Evolutionary conservation across 2,888 invertebrate genomes (phyloP), one percentile per base, ranked within the genome.

Genomic region (Saturnia japonica): DNA sequence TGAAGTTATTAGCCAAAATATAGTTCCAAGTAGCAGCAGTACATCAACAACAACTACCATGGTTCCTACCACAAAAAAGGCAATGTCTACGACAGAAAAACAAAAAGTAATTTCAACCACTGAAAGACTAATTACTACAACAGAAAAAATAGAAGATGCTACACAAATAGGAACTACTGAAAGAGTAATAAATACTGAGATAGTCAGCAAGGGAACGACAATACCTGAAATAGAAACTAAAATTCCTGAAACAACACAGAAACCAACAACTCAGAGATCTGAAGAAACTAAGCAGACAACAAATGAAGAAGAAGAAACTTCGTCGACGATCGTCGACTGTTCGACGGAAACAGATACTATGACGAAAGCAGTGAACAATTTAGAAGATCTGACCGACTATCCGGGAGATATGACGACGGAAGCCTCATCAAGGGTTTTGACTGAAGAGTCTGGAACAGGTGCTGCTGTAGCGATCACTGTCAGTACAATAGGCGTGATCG

Each of bases 401-500:
- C 80, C 77, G 28, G 90, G 81, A 62, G 90, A 86, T 40, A 77
- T 86, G 81, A 91, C 88, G 8, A 95, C 88, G 70, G 92, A 87
- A 79, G 87, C 84, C 45, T 89, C 86, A 42, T 86, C 82, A 42
- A 86, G 80, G 77, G 88, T 80, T 79, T 68, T 86, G 22, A 81
- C 84, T 7, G 89, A 84, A 11, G 93, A 91, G 54, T 91, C 94
- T 6, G 95, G 95, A 64, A 95, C 95, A 0, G 96, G 96, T 71
- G 96, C 97, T 8, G 96, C 97, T 69, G 96, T 97, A 16, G 97
- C 97, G 19, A 96, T 97, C 73, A 96, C 96, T 11, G 96, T 98
- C 72, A 97, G 97, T 76, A 96, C 96, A 16, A 96, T 97, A 71
- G 97, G 97, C 11, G 96, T 97, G 22, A 94, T 97, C 68, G 97